Base-by-base conservation (phyloP, 2,888 invertebrate genomes). In the Drosophila conformis region DNA sequence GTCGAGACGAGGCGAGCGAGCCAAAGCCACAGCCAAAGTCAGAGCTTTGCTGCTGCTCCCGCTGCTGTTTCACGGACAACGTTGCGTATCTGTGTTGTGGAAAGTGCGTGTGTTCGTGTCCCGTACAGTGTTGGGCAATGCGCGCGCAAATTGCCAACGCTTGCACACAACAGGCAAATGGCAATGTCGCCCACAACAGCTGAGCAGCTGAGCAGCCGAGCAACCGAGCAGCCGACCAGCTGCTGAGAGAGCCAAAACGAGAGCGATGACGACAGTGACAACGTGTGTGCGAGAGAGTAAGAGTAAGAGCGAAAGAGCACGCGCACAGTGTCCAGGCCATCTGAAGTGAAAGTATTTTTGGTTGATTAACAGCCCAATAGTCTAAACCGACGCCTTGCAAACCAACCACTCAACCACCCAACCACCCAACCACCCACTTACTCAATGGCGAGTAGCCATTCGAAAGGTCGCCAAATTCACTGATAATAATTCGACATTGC, bases 391-490 rank as follows among this genome's bases (percentile, higher is more conserved):
- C 15, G 42, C 57, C 42, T 21, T 42, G 11, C 21, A 15, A 31
- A 31, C 27, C n/a, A 40, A 2, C 40, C 8, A 57, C 29, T 29
- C 15, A 6, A 46, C n/a, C 42, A 70, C 48, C 58, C 48, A 6
- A 46, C n/a, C 42, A 70, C 48, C 58, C 48, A 64, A 52, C 73
- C 38, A 13, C 11, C n/a, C 80, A 62, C 42, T 10, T 27, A 66
- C 52, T 40, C 35, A 46, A 49, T 36, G 27, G n/a, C 49, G 29
- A 13, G 15, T 57, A 40, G n/a, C 56, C 65, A 65, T 78, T 76
- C 69, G 70, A 84, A 85, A 85, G 85, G 85, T 85, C 84, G 79
- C 76, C 75, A 79, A 87, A 82, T 90, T 87, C 70, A 85, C 90
- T 87, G 87, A 87, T 87, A 87, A 87, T 88, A 87, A 69, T 62